phyloP scores from a whole-genome alignment of 2,113 vertebrate species.

The Cranoglanis bouderius region DNA sequence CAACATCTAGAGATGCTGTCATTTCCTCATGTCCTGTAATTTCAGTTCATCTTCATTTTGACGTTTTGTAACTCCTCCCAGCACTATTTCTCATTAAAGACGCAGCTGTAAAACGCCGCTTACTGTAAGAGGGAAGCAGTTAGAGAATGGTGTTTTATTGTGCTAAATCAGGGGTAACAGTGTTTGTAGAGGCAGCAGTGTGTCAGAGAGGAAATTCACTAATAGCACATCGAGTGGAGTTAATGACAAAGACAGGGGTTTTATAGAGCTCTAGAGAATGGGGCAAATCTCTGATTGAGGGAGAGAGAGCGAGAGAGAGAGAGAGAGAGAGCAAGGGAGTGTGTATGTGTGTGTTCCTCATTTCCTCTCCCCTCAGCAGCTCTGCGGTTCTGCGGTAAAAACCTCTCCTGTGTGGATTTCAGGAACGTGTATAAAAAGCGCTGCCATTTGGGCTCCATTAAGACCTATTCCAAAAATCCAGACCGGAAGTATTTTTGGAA shows the following conservation, averaged over 20 bases:
- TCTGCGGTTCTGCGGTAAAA: slow-evolving; percentile 39
- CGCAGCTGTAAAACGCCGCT: background rate
- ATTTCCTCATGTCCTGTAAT: background rate
- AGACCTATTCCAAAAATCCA: slow-evolving; percentile 41
- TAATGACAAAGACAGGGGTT: slow-evolving; percentile 57
- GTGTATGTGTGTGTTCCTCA: slow-evolving; percentile 38
- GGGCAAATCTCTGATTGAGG: slow-evolving; percentile 13
- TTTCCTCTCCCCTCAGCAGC: slow-evolving; percentile 32
- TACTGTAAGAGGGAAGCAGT: slow-evolving; percentile 2
- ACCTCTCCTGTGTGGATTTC: slow-evolving; percentile 51
- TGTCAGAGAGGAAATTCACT: slow-evolving; percentile 56
- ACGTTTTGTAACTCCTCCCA: background rate
- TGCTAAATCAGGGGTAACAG: slow-evolving; percentile 32
- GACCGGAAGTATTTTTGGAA: slow-evolving; percentile 41
- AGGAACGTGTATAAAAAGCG: slow-evolving; percentile 41
- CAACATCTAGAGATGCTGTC: background rate
- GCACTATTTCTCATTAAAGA: background rate
- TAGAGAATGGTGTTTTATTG: slow-evolving; percentile 22
- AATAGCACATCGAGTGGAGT: slow-evolving; percentile 54
- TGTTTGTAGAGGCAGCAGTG: slow-evolving; percentile 48
- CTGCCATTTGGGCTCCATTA: slow-evolving; percentile 40
- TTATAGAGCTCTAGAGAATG: slow-evolving; percentile 49
- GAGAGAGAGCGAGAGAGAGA: background rate
- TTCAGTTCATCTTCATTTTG: background rate
- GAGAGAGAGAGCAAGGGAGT: background rate